Evolutionary conservation across 2,888 invertebrate genomes (phyloP).

Genomic region (Epirrita christyi): DNA sequence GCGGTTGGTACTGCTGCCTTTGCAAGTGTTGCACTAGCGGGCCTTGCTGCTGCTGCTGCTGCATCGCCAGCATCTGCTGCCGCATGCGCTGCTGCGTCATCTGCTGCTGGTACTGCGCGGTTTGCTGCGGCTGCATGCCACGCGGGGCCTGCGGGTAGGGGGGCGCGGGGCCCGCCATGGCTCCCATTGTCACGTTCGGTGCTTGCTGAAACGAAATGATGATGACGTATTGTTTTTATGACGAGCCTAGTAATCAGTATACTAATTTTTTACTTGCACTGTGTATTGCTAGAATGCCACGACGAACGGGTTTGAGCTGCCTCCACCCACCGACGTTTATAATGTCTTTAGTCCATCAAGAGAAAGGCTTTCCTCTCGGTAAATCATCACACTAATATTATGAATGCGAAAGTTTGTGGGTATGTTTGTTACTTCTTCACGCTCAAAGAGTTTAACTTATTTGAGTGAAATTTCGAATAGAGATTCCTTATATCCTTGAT

Average conservation of each 20-base stretch:
- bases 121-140: slow-evolving; percentile 81
- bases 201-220: slow-evolving; percentile 75
- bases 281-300: no score
- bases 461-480: no score
- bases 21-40: slow-evolving; percentile 81
- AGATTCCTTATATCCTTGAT: no score
- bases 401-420: no score
- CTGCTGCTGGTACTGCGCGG: slow-evolving; percentile 86
- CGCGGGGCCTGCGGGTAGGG: slow-evolving; percentile 87
- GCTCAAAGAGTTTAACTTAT: no score
- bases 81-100: slow-evolving; percentile 86
- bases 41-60: slow-evolving; percentile 86
- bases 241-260: not conserved
- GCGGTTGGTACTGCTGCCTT: slow-evolving; percentile 73
- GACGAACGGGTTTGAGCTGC: no score
- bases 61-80: slow-evolving; percentile 88
- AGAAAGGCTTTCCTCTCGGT: no score
- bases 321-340: no score
- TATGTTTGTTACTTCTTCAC: no score
- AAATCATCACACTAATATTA: no score
- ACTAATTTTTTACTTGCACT: no score
- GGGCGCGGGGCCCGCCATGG: slow-evolving; percentile 91
- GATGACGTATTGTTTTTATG: not conserved
- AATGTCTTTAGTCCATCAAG: no score
- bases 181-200: slow-evolving; percentile 94